A percentile compares a stretch with the other conserved stretches of the same genome.
Conservation (phyloP, 1,140 invertebrate species). For the Monochamus saltuarius region DNA sequence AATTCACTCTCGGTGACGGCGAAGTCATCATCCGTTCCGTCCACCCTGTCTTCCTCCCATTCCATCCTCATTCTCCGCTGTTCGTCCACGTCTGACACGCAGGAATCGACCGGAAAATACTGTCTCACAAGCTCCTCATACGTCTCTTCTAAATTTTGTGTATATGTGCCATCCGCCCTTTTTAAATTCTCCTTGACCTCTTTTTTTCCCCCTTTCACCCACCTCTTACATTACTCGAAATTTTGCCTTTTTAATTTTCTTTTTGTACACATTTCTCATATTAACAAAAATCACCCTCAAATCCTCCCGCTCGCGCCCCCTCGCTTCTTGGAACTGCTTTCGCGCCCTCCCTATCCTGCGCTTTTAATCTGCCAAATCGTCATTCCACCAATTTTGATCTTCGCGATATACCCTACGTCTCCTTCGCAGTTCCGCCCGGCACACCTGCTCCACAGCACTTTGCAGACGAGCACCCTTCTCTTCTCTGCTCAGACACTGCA, state of each 20-base stretch:
- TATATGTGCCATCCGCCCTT: background rate
- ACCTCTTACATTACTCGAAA: too few relatives aligned
- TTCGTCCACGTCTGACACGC: too few relatives aligned
- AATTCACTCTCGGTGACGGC: too few relatives aligned
- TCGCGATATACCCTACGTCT: too few relatives aligned
- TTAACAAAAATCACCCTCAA: background rate
- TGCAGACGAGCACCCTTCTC: background rate
- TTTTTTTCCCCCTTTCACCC: background rate
- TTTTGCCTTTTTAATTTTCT: too few relatives aligned
- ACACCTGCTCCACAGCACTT: background rate
- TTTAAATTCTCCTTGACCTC: background rate
- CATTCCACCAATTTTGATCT: background rate
- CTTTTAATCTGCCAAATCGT: background rate
- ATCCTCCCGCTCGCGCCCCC: background rate
- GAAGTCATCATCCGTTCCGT: too few relatives aligned
- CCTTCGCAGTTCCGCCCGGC: background rate
- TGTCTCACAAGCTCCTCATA: background rate
- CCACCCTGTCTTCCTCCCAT: background rate
- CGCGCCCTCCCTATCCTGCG: background rate
- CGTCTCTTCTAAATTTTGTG: background rate
- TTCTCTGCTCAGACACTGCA: too few relatives aligned
- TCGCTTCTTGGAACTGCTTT: background rate
- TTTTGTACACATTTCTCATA: background rate
- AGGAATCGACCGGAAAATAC: background rate
- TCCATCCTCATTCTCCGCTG: background rate